These are phyloP conservation scores for Agonopterix subpropinquella DNA, from an alignment of 2,888 invertebrate species.

Conservation along the genomic window DNA sequence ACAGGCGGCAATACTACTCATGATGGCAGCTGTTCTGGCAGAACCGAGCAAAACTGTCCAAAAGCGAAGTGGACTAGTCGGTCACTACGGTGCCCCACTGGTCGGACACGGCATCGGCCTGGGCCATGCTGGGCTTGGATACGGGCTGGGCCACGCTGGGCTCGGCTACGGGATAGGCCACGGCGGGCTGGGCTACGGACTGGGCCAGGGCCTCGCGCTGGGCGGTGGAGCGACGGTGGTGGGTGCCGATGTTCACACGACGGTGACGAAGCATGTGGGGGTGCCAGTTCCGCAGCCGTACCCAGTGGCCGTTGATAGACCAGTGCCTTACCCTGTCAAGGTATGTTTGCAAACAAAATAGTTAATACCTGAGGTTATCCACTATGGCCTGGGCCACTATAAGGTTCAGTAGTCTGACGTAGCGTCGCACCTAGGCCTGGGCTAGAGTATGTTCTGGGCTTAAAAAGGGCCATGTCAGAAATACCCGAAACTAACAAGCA, in stretches of 20 bases:
- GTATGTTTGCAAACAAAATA: constrained; percentile 25
- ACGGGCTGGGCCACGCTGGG: constrained; percentile 15
- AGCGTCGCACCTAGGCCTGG: too few relatives aligned
- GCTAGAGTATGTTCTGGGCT: too few relatives aligned
- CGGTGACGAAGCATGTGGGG: constrained; percentile 67
- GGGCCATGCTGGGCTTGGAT: constrained; percentile 14
- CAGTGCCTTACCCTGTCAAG: constrained; percentile 61
- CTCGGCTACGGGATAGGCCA: constrained; percentile 19
- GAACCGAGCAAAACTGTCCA: constrained; percentile 63
- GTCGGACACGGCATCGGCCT: constrained; percentile 21
- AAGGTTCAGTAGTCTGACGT: too few relatives aligned
- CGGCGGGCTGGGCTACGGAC: constrained; percentile 9
- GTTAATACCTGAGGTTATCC: too few relatives aligned
- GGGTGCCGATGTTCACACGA: constrained; percentile 66
- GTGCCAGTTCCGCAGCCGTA: constrained; percentile 67
- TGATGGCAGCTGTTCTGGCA: constrained; percentile 54
- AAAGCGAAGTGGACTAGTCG: constrained; percentile 59
- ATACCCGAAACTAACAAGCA: too few relatives aligned
- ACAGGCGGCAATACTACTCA: constrained; percentile 49
- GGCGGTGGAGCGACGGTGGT: constrained; percentile 33
- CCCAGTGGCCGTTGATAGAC: constrained; percentile 65
- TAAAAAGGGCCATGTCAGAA: too few relatives aligned
- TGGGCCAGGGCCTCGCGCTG: constrained; percentile 17
- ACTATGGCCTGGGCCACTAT: not conserved
- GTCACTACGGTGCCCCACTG: constrained; percentile 42